Evolutionary conservation across 2,888 invertebrate species (phyloP).

Genomic region (Spodoptera exigua): DNA sequence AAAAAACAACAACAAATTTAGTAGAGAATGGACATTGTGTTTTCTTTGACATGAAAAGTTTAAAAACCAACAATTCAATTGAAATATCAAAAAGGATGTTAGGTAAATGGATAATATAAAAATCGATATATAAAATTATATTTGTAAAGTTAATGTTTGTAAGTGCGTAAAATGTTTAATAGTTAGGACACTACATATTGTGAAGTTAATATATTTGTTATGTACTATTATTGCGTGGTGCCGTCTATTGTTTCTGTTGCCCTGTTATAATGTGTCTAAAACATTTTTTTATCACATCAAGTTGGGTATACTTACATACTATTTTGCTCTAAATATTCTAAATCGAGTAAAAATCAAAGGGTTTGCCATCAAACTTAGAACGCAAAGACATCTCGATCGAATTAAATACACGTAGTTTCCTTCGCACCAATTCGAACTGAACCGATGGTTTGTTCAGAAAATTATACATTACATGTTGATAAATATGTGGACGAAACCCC

Average conservation of each 20-base stretch:
- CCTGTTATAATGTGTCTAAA: slow-evolving; percentile 14
- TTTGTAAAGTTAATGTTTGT: slow-evolving; percentile 75
- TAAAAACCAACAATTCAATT: not conserved
- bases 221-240: slow-evolving; percentile 8
- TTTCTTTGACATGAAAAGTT: too few relatives aligned
- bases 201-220: slow-evolving; percentile 46
- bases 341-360: too few relatives aligned
- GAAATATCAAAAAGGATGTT: not conserved
- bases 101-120: slow-evolving; percentile 6
- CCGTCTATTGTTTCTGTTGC: slow-evolving; percentile 23
- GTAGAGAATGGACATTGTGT: too few relatives aligned
- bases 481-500: too few relatives aligned
- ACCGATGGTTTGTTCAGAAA: too few relatives aligned
- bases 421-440: too few relatives aligned
- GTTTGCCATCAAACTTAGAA: too few relatives aligned
- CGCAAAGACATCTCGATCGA: too few relatives aligned
- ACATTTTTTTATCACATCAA: not conserved
- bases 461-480: too few relatives aligned
- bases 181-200: slow-evolving; percentile 70
- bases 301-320: too few relatives aligned
- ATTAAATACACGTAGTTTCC: too few relatives aligned
- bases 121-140: slow-evolving; percentile 37
- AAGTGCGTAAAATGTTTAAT: slow-evolving; percentile 66
- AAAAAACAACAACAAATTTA: not conserved
- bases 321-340: too few relatives aligned